These are phyloP conservation scores for Trematomus loennbergii DNA, from an alignment of 2,113 vertebrate species.

Conservation along the genomic window DNA sequence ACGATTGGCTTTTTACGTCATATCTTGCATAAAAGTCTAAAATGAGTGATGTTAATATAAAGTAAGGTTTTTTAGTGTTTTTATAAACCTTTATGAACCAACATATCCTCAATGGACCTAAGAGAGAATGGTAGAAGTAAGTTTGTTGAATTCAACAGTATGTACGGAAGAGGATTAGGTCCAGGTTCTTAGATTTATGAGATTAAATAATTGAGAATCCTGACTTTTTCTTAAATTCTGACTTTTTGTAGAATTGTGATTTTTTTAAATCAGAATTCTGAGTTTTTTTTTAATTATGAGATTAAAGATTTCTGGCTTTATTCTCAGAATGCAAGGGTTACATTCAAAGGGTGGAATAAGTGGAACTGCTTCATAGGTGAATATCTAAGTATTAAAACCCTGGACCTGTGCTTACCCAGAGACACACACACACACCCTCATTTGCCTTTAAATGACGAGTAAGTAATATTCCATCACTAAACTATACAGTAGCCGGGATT, in stretches of 20 bases:
- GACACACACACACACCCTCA: not conserved
- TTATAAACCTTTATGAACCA: not conserved
- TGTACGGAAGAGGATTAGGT: no score
- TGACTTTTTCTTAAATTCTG: no score
- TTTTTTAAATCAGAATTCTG: no score
- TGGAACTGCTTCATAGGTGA: not conserved
- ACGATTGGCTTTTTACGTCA: not conserved
- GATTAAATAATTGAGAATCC: no score
- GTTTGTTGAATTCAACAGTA: not conserved
- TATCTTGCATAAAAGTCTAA: not conserved
- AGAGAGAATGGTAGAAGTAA: not conserved
- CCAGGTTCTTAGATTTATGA: no score
- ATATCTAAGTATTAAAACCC: not conserved
- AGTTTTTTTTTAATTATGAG: no score
- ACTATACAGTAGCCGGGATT: conserved; percentile 28
- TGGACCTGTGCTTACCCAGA: not conserved
- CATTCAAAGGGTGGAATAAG: not conserved
- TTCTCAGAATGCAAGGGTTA: no score
- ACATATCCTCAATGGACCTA: not conserved
- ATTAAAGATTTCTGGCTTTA: no score
- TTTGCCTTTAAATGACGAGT: conserved; percentile 53
- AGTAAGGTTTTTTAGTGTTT: no score
- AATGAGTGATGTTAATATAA: no score
- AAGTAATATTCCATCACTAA: conserved; percentile 32
- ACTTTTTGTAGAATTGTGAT: no score